These are phyloP conservation scores for Pantala flavescens DNA, from an alignment of 1,140 invertebrate genomes.

Conservation along the genomic window DNA sequence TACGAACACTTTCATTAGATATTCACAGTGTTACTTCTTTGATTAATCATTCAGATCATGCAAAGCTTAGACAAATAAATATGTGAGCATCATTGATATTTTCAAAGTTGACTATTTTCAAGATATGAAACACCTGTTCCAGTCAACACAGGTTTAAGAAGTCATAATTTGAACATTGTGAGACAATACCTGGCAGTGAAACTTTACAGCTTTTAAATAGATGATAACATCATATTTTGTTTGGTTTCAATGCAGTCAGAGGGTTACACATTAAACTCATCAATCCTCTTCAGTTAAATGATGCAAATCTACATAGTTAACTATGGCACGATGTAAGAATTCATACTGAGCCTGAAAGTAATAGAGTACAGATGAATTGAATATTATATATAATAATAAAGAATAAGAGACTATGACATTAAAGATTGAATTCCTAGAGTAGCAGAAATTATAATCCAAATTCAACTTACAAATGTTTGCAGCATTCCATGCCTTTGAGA, in stretches of 20 bases:
- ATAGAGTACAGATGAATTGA: background rate
- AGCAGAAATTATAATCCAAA: too few relatives aligned
- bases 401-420: too few relatives aligned
- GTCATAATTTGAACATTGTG: background rate
- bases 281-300: slow-evolving; percentile 41
- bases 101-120: background rate
- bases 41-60: background rate
- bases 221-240: too few relatives aligned
- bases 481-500: slow-evolving; percentile 73
- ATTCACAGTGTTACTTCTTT: background rate
- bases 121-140: background rate
- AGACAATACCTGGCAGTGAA: background rate
- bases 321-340: slow-evolving; percentile 79
- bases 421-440: too few relatives aligned
- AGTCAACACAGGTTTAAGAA: background rate
- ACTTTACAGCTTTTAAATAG: background rate
- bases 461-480: slow-evolving; percentile 62
- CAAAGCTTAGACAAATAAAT: background rate
- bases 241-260: too few relatives aligned
- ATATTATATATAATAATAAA: too few relatives aligned
- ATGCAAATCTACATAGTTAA: slow-evolving; percentile 80
- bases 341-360: slow-evolving; percentile 75
- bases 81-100: background rate
- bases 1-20: background rate
- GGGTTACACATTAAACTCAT: background rate